Conservation (phyloP, 2,797 vertebrate species). For the Chelmon rostratus region DNA sequence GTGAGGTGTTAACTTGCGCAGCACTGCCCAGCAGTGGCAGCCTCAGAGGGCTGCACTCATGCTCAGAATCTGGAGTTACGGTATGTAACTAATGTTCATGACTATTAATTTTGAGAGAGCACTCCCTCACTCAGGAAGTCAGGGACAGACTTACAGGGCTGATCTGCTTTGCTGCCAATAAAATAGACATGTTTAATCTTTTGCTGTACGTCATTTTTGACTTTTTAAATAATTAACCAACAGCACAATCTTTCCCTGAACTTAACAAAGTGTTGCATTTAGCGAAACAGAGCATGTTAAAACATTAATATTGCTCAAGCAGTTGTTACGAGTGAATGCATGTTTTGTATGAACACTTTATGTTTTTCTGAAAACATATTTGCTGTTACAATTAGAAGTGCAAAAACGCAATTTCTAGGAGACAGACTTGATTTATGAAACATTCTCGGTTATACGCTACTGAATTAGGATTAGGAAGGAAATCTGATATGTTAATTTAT, state of each 20-base stretch:
- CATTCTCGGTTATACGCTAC: neutral
- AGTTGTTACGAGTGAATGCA: no score
- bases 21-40: no score
- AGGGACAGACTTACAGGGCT: neutral
- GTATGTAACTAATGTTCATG: no score
- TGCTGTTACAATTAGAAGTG: neutral
- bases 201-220: neutral
- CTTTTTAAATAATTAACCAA: neutral
- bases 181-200: no score
- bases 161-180: neutral
- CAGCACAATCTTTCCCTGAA: neutral
- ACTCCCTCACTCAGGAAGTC: no score
- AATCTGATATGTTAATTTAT: conserved; percentile 4
- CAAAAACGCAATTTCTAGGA: neutral
- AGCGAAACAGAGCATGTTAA: neutral
- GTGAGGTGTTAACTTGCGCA: no score
- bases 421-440: neutral
- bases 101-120: no score
- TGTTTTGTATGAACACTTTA: neutral
- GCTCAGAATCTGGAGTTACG: neutral
- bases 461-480: neutral
- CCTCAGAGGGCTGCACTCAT: neutral
- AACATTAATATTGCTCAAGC: neutral
- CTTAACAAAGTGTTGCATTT: neutral
- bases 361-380: neutral